These are phyloP conservation scores for Alviniconcha strummeri DNA, from an alignment of 2,888 invertebrate genomes.

Conservation along the genomic window DNA sequence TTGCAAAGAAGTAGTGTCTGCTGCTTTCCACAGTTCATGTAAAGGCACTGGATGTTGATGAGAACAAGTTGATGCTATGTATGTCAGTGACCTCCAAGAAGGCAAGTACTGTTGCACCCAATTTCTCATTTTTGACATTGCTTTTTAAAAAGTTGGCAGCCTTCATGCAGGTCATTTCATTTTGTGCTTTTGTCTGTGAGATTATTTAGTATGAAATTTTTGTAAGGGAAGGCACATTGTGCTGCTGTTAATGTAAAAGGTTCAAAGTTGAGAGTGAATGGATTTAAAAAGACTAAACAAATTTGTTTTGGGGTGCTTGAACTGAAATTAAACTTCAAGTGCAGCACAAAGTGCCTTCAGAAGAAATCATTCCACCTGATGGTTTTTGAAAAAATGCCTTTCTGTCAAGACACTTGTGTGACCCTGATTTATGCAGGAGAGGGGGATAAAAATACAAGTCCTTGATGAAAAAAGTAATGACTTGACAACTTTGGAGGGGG, in stretches of 20 bases:
- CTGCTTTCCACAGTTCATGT: no score
- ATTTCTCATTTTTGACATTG: neutral
- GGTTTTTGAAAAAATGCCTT: neutral
- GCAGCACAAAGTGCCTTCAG: slow-evolving; percentile 12
- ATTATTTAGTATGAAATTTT: neutral
- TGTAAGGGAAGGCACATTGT: slow-evolving; percentile 17
- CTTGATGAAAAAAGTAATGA: neutral
- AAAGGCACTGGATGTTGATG: neutral
- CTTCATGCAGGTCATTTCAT: slow-evolving; percentile 12
- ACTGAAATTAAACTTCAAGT: neutral
- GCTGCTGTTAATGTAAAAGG: neutral
- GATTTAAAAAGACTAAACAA: neutral
- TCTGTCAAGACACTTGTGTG: neutral
- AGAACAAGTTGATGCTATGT: slow-evolving; percentile 3
- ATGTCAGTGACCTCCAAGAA: neutral
- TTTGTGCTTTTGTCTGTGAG: neutral
- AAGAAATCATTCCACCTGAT: slow-evolving; percentile 23
- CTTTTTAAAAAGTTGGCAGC: neutral
- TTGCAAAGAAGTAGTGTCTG: no score
- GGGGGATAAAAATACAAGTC: no score
- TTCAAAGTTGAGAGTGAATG: neutral
- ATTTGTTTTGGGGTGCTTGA: neutral
- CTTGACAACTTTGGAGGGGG: neutral
- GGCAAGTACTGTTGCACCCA: neutral
- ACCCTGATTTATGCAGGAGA: no score